Conservation (phyloP, 2,888 invertebrate genomes). For the Ecdyonurus torrentis region DNA sequence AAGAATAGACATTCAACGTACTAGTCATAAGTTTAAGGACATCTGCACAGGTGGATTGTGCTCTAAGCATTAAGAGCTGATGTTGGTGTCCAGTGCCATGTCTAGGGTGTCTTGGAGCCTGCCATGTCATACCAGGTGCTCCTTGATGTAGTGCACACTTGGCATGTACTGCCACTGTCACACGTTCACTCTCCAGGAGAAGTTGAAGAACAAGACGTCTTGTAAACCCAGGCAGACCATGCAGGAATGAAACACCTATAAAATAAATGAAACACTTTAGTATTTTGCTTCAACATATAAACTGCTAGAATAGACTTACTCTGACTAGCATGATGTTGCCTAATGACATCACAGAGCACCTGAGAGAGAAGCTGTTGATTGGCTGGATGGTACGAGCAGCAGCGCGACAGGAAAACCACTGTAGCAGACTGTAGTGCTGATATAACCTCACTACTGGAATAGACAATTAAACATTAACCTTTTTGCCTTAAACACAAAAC, state of each 20-base stretch:
- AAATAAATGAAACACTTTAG: background rate
- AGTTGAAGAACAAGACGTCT: constrained; percentile 72
- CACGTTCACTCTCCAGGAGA: constrained; percentile 70
- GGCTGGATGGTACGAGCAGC: constrained; percentile 66
- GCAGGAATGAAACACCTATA: constrained; percentile 26
- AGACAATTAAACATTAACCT: too few relatives aligned
- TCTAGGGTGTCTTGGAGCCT: constrained; percentile 37
- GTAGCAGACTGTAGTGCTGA: constrained; percentile 50
- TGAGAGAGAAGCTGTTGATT: constrained; percentile 73
- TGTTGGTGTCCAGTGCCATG: constrained; percentile 57
- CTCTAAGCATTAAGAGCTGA: constrained; percentile 53
- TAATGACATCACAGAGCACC: constrained; percentile 59
- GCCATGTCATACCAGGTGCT: constrained; percentile 11
- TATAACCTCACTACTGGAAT: constrained; percentile 18
- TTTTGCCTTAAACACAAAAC: too few relatives aligned
- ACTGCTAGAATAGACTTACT: constrained; percentile 19
- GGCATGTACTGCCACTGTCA: constrained; percentile 49
- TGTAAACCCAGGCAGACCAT: constrained; percentile 72
- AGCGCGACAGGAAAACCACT: constrained; percentile 64
- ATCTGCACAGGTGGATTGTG: constrained; percentile 55
- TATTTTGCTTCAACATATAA: background rate
- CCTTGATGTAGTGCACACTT: constrained; percentile 23
- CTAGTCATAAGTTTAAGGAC: constrained; percentile 42
- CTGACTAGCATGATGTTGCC: constrained; percentile 33
- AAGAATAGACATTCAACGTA: too few relatives aligned